Base-by-base conservation (phyloP, 2,797 vertebrate species). In the Kryptopterus vitreolus region DNA sequence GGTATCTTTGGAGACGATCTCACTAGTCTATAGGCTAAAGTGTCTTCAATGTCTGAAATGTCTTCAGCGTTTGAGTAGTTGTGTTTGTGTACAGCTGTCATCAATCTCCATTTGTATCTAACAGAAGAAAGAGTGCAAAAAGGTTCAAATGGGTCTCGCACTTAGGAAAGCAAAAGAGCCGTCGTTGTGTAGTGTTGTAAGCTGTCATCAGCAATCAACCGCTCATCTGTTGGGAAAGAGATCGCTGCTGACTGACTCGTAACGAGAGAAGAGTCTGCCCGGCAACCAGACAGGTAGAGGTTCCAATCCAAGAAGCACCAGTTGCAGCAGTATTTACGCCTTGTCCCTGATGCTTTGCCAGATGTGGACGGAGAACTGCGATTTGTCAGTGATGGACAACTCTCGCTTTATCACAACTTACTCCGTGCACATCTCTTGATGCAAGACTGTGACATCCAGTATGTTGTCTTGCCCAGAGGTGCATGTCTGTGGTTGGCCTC, bases 371-470 rank as follows among this genome's bases (percentile, higher is more conserved):
- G 89, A 84, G 81, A 86, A 86, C 76, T 78, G 83, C 85, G 80
- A 88, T 83, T 83, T 87, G 88, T 86, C 84, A 85, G 29, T 76
- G 71, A 62, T 82, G 83, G 87, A 85, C 88, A 75, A 75, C 82
- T 88, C 79, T 84, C 78, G 20, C 69, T 80, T 33, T 53, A 8
- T 33, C 61, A 63, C 35, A n/a, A 26, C 62, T 50, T 43, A 78
- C 24, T 29, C 78, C 88, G 86, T 89, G 83, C 88, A 88, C 52
- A 79, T 79, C n/a, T 83, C 86, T 91, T 92, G 91, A 90, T 91
- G 92, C 90, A 90, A 85, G 43, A 83, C n/a, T n/a, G n/a, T n/a
- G 70, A 76, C 81, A 90, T 84, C 84, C 74, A 82, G 80, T 80
- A 58, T 8, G 11, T 55, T 82, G 86, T 88, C 82, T 88, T 82